phyloP scores from a whole-genome alignment of 2,113 vertebrate species.

The pig (Sus scrofa) region DNA sequence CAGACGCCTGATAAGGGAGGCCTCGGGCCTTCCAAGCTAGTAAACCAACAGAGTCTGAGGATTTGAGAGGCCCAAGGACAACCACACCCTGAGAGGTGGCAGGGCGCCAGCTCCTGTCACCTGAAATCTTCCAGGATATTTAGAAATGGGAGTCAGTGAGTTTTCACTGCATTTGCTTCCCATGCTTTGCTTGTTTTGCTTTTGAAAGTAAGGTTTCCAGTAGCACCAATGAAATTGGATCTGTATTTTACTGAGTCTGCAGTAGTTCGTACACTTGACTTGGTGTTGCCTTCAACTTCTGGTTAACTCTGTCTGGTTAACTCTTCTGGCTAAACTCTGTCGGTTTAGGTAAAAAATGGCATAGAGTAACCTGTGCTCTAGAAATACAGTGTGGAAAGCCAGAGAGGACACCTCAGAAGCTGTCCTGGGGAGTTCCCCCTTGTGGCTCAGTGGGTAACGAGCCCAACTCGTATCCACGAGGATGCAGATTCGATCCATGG shows the following conservation, averaged over 20 bases:
- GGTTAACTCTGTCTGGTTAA: neutral
- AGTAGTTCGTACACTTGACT: neutral
- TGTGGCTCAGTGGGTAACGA: too few relatives aligned
- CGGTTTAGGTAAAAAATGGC: neutral
- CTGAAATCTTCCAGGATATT: slow-evolving; percentile 47
- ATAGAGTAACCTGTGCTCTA: neutral
- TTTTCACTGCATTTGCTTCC: neutral
- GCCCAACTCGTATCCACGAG: too few relatives aligned
- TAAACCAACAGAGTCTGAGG: slow-evolving; percentile 21
- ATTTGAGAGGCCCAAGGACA: slow-evolving; percentile 40
- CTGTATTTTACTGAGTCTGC: neutral
- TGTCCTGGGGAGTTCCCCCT: neutral
- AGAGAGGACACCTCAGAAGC: neutral
- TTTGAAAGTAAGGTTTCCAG: neutral
- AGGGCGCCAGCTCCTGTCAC: neutral
- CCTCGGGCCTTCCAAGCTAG: slow-evolving; percentile 26
- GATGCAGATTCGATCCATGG: too few relatives aligned
- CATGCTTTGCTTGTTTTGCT: neutral
- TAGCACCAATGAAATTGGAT: neutral
- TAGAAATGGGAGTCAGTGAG: slow-evolving; percentile 25
- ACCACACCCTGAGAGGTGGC: neutral
- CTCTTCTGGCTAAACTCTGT: neutral
- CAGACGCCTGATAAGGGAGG: slow-evolving; percentile 53
- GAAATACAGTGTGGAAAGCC: neutral
- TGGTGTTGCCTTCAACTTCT: neutral